phyloP scores from a whole-genome alignment of 2,888 invertebrate genomes.

The Ormyrus pomaceus region DNA sequence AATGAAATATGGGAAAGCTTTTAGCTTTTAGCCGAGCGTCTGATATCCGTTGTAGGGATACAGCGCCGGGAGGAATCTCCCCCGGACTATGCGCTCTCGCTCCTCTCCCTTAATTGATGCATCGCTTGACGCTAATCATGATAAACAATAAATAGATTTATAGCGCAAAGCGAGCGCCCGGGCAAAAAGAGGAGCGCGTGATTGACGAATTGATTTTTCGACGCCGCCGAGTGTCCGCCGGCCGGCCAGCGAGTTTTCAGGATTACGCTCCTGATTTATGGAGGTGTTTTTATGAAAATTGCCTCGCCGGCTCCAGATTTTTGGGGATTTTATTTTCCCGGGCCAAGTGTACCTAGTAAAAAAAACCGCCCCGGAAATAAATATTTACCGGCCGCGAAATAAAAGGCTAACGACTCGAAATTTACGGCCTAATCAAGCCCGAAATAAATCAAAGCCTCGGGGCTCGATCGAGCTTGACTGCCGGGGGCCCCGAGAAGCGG shows the following conservation, averaged over 20 bases:
- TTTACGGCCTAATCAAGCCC: too few species aligned
- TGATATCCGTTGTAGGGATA: constrained; percentile 65
- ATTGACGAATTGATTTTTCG: constrained; percentile 57
- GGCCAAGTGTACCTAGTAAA: too few species aligned
- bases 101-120: constrained; percentile 67
- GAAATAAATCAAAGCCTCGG: too few species aligned
- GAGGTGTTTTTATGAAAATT: too few species aligned
- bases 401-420: too few species aligned
- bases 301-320: too few species aligned
- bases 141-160: constrained; percentile 70
- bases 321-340: constrained; percentile 8
- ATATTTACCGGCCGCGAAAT: too few species aligned
- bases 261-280: neutral
- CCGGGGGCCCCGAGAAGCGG: too few species aligned
- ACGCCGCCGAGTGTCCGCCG: constrained; percentile 14
- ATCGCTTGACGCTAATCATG: constrained; percentile 68
- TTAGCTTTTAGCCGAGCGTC: constrained; percentile 73
- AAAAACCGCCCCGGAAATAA: too few species aligned
- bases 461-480: too few species aligned
- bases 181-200: constrained; percentile 2
- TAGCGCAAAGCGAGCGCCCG: constrained; percentile 44
- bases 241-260: constrained; percentile 21
- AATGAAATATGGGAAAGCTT: constrained; percentile 74
- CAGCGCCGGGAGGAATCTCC: neutral
- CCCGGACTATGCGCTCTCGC: constrained; percentile 43